Conservation (phyloP, 2,113 vertebrate genomes). For the Puffinus mauretanicus region DNA sequence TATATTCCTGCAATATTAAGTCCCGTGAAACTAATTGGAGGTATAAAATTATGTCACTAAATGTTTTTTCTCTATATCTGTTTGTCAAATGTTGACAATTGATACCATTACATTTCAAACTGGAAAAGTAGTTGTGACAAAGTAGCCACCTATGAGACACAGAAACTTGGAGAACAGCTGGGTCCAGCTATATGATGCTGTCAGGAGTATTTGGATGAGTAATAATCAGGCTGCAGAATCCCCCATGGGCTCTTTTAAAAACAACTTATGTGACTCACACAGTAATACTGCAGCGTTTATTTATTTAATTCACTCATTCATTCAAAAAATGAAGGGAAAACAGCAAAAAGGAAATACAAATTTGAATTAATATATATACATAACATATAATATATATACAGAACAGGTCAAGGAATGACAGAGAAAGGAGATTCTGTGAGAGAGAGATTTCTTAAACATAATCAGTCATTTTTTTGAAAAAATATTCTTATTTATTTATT, state of each 20-base stretch:
- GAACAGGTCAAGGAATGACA: neutral
- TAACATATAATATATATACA: neutral
- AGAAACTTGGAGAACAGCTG: neutral
- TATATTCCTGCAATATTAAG: neutral
- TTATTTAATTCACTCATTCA: neutral
- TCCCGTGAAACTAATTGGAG: neutral
- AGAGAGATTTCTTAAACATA: neutral
- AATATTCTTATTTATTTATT: neutral
- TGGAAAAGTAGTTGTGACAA: neutral
- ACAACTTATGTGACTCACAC: neutral
- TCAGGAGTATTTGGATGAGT: neutral
- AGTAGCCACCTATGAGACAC: neutral
- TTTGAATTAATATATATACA: neutral
- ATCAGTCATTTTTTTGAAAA: neutral
- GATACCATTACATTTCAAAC: neutral
- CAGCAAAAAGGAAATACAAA: neutral
- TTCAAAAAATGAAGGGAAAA: neutral
- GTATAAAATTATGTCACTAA: neutral
- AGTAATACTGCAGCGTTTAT: neutral
- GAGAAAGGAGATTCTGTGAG: neutral
- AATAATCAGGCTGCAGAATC: neutral
- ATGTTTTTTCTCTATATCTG: neutral
- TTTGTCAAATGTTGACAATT: neutral
- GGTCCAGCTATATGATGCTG: neutral
- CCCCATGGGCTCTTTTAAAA: accelerated